These are phyloP conservation scores for Drosophila quinaria DNA, from an alignment of 2,888 invertebrate genomes.

Conservation along the genomic window DNA sequence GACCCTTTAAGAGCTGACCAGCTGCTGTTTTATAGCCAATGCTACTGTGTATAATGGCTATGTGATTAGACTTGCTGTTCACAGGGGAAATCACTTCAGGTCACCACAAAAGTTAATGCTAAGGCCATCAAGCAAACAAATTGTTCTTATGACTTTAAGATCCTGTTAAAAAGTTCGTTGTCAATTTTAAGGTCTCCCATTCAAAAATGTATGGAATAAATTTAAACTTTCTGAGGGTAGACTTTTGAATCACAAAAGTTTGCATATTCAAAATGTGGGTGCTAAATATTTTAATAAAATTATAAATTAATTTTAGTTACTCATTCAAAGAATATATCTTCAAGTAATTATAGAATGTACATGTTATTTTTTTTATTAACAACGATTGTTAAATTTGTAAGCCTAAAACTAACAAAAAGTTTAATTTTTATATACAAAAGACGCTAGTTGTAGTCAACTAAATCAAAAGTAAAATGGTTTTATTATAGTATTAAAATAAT, in stretches of 20 bases:
- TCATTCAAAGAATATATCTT: too few species aligned
- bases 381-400: too few species aligned
- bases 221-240: slow-evolving; percentile 4
- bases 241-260: neutral
- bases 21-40: slow-evolving; percentile 50
- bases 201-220: slow-evolving; percentile 10
- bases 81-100: slow-evolving; percentile 46
- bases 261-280: too few species aligned
- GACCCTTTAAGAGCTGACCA: slow-evolving; percentile 54
- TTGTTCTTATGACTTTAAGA: slow-evolving; percentile 7
- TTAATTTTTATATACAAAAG: too few species aligned
- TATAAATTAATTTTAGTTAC: too few species aligned
- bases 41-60: slow-evolving; percentile 48
- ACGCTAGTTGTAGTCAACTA: too few species aligned
- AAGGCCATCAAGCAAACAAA: slow-evolving; percentile 12
- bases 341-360: too few species aligned
- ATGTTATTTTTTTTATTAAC: too few species aligned
- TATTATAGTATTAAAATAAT: too few species aligned
- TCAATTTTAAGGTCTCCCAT: neutral
- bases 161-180: slow-evolving; percentile 7
- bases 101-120: slow-evolving; percentile 33
- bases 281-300: too few species aligned
- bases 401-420: too few species aligned
- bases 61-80: slow-evolving; percentile 47
- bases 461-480: too few species aligned